These are phyloP conservation scores for Rhynchomys soricoides DNA, from an alignment of 2,113 vertebrate species.

Conservation along the genomic window DNA sequence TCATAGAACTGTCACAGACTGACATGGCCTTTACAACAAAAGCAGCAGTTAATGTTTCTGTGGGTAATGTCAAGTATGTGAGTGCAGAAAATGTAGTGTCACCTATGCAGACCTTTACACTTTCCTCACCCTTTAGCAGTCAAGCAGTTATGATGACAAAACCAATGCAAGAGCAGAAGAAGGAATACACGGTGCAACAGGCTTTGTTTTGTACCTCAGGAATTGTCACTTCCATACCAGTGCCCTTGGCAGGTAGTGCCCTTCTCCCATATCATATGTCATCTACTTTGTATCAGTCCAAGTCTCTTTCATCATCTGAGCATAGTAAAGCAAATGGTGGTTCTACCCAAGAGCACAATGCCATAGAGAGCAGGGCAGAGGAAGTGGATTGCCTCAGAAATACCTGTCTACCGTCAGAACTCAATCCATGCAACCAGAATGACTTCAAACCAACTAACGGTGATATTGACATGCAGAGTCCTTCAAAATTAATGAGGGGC, in stretches of 20 bases:
- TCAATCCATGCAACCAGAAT: slow-evolving; percentile 59
- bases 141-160: slow-evolving; percentile 74
- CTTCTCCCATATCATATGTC: slow-evolving; percentile 87
- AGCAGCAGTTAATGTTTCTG: slow-evolving; percentile 96
- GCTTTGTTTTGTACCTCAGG: slow-evolving; percentile 96
- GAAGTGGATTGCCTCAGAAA: slow-evolving; percentile 85
- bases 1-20: slow-evolving; percentile 96
- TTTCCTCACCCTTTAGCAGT: slow-evolving; percentile 82
- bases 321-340: slow-evolving; percentile 75
- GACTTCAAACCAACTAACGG: slow-evolving; percentile 59
- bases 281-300: slow-evolving; percentile 82
- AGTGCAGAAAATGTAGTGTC: slow-evolving; percentile 87
- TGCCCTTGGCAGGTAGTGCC: slow-evolving; percentile 93
- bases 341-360: slow-evolving; percentile 59
- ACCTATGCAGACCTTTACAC: slow-evolving; percentile 85
- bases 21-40: slow-evolving; percentile 94
- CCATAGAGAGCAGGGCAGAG: slow-evolving; percentile 76
- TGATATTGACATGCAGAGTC: slow-evolving; percentile 45
- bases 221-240: slow-evolving; percentile 94
- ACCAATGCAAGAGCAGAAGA: slow-evolving; percentile 81
- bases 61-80: slow-evolving; percentile 92
- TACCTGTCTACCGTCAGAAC: slow-evolving; percentile 82
- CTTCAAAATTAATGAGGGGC: slow-evolving; percentile 60
- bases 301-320: slow-evolving; percentile 75
- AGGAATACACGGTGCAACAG: slow-evolving; percentile 91